These are phyloP conservation scores for Cheilosia grossa DNA, from an alignment of 2,888 invertebrate genomes.

Conservation along the genomic window DNA sequence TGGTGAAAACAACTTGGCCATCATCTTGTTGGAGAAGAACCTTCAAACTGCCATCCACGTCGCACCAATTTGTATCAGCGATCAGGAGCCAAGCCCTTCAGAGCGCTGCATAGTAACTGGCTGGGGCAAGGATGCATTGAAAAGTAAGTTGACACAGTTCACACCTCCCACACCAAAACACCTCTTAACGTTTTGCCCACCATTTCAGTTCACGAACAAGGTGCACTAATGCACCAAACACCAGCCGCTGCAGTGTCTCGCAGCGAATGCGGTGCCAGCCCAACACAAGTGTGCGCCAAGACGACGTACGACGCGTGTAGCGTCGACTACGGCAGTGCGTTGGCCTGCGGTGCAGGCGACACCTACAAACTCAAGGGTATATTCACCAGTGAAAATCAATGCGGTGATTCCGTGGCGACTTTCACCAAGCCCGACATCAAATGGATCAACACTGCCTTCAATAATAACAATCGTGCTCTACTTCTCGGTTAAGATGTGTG, in stretches of 20 bases:
- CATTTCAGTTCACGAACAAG: conserved; percentile 87
- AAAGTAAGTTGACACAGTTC: conserved; percentile 85
- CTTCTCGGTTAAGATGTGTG: conserved; percentile 48
- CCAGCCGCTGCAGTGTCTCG: conserved; percentile 88
- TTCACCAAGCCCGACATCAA: conserved; percentile 86
- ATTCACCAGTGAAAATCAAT: conserved; percentile 90
- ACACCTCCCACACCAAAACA: too few species aligned
- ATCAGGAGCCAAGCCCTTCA: conserved; percentile 84
- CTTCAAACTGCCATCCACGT: conserved; percentile 88
- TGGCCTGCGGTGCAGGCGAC: conserved; percentile 90
- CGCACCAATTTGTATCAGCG: conserved; percentile 89
- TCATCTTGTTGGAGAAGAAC: conserved; percentile 87
- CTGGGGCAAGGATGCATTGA: conserved; percentile 91
- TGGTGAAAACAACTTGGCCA: conserved; percentile 88
- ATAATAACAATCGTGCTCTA: conserved; percentile 75
- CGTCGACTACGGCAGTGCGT: conserved; percentile 91
- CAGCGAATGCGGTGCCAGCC: conserved; percentile 80
- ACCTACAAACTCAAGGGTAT: conserved; percentile 89
- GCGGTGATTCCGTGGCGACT: conserved; percentile 85
- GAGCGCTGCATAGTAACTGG: conserved; percentile 91
- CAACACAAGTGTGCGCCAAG: conserved; percentile 86
- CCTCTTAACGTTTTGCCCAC: conserved; percentile 10
- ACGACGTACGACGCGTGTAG: conserved; percentile 90
- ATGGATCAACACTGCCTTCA: conserved; percentile 84
- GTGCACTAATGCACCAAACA: conserved; percentile 90